Conservation (phyloP, 2,113 vertebrate genomes). For the Ceyx melanurus region DNA sequence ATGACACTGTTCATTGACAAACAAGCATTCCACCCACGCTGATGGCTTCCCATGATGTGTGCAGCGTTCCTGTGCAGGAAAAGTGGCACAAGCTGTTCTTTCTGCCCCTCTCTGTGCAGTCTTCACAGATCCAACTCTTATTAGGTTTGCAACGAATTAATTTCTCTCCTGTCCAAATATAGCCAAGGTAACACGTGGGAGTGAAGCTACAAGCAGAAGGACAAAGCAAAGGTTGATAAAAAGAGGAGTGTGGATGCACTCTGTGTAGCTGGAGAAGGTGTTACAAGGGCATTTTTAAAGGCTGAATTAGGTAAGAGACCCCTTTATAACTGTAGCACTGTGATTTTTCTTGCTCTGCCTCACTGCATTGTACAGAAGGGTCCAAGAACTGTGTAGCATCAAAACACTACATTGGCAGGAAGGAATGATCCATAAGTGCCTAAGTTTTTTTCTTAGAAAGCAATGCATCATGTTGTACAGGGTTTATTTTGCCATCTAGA, state of each 20-base stretch:
- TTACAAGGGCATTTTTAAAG: background rate
- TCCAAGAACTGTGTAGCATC: background rate
- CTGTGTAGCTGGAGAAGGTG: background rate
- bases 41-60: background rate
- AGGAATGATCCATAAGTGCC: background rate
- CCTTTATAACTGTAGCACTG: background rate
- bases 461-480: background rate
- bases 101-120: background rate
- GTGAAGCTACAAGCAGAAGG: background rate
- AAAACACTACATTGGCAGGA: background rate
- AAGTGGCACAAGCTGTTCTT: constrained; percentile 51
- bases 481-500: background rate
- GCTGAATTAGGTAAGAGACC: background rate
- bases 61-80: constrained; percentile 39
- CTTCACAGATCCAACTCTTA: constrained; percentile 6
- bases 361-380: background rate
- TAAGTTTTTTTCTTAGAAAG: background rate
- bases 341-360: background rate
- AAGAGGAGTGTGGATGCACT: background rate
- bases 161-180: background rate
- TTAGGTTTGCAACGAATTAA: constrained; percentile 12
- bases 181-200: background rate
- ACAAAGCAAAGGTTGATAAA: constrained; percentile 37
- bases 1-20: constrained; percentile 26
- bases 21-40: constrained; percentile 42